Conservation (phyloP, 1,140 invertebrate species). For the Zaprionus lachaisei region DNA sequence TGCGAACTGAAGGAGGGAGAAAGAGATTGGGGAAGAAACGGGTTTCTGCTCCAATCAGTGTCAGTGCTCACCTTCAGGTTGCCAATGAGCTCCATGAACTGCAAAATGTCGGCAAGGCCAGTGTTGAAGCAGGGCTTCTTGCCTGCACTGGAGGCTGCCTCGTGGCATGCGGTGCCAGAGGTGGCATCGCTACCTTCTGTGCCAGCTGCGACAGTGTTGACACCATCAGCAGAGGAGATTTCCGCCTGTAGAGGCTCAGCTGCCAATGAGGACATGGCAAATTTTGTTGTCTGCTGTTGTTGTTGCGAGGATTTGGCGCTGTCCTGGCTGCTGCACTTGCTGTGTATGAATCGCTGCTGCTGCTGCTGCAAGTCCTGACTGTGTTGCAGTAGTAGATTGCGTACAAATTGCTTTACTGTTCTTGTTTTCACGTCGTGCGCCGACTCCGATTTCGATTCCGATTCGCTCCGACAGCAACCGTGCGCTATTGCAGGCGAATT, state of each 20-base stretch:
- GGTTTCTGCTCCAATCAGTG: slow-evolving; percentile 26
- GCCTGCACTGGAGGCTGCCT: slow-evolving; percentile 51
- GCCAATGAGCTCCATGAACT: slow-evolving; percentile 83
- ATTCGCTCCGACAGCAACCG: slow-evolving; percentile 64
- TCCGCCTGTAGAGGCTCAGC: slow-evolving; percentile 72
- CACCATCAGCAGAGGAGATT: slow-evolving; percentile 38
- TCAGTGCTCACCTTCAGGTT: slow-evolving; percentile 72
- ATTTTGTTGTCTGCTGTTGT: slow-evolving; percentile 66
- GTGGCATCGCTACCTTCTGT: slow-evolving; percentile 5
- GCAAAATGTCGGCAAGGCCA: slow-evolving; percentile 74
- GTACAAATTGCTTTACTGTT: slow-evolving; percentile 55
- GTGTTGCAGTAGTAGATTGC: slow-evolving; percentile 61
- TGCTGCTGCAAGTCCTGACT: slow-evolving; percentile 56
- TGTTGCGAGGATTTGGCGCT: slow-evolving; percentile 62
- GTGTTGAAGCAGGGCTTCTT: slow-evolving; percentile 79
- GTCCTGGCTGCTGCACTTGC: slow-evolving; percentile 38
- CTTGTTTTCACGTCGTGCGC: slow-evolving; percentile 51
- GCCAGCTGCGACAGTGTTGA: slow-evolving; percentile 1
- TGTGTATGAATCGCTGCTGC: slow-evolving; percentile 58
- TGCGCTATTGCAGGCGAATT: slow-evolving; percentile 57
- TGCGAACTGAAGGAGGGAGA: slow-evolving; percentile 27
- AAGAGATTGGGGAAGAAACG: slow-evolving; percentile 7
- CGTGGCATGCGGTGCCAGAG: slow-evolving; percentile 58
- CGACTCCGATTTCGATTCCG: slow-evolving; percentile 60
- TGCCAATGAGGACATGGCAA: slow-evolving; percentile 79